Base-by-base conservation (phyloP, 2,888 invertebrate species). In the Lucinisca nassula region DNA sequence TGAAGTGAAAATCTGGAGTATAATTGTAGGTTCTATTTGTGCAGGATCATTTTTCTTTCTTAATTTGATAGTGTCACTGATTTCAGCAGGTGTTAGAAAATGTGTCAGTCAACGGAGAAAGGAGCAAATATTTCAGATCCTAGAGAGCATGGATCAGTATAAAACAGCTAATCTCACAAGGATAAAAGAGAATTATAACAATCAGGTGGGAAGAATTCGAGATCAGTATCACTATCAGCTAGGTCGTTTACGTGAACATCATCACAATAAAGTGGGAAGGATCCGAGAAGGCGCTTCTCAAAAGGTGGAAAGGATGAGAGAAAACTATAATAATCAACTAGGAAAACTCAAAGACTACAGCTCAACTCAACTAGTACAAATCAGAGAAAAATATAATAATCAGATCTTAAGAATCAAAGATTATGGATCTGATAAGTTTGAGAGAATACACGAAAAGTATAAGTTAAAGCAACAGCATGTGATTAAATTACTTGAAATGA, bases 391-490 rank as follows among this genome's bases (percentile, higher is more conserved):
- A 96, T 99, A 99, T 97, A 98, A 99, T 95, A 98, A 98, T 97
- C 99, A 99, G 96, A 97, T 99, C 83, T 98, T 98, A 96, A 98
- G 98, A 96, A 98, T 99, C 91, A 97, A 99, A 75, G 99, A 99
- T 96, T 99, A 99, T 97, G 98, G 99, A 97, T 98, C 98, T 30
- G 98, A 98, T 95, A 99, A 99, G 96, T 97, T 99, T 84, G 97
- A 99, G 72, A 97, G 98, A 78, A 97, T 99, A 70, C 97, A 99
- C 40, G 99, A 99, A 96, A 98, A 98, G 14, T 99, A 98, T 97
- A 99, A 99, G 96, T 98, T 98, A 95, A 99, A 99, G 96, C 99
- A 99, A 96, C 98, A 98, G 96, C 98, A 99, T 17, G 97, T 99
- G 78, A 98, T 98, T 97, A 99, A 99, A 96, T 98, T 99, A 8